phyloP scores from a whole-genome alignment of 2,888 invertebrate species.

The Sussaba pulchella region DNA sequence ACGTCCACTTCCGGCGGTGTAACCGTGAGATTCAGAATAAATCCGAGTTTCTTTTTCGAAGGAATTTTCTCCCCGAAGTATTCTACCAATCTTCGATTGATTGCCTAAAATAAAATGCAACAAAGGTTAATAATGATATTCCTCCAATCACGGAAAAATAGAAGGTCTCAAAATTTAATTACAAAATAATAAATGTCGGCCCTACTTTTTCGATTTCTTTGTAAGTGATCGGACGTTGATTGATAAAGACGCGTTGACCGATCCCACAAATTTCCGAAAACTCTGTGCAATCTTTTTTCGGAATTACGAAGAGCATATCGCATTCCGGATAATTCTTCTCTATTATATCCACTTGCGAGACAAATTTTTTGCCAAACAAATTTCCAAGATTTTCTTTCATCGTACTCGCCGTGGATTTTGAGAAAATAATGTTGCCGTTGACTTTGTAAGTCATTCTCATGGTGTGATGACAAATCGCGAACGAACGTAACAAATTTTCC shows the following conservation, averaged over 20 bases:
- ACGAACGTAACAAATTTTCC: slow-evolving; percentile 85
- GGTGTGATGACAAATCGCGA: slow-evolving; percentile 85
- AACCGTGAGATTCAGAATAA: slow-evolving; percentile 83
- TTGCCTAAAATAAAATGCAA: slow-evolving; percentile 79
- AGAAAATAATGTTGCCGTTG: slow-evolving; percentile 84
- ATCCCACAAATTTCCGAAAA: slow-evolving; percentile 70
- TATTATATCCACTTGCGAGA: slow-evolving; percentile 76
- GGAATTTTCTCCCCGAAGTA: slow-evolving; percentile 80
- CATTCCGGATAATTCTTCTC: slow-evolving; percentile 72
- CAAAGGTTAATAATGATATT: too few relatives aligned
- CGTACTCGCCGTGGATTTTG: slow-evolving; percentile 83
- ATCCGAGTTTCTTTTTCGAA: slow-evolving; percentile 84
- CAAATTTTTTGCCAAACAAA: slow-evolving; percentile 77
- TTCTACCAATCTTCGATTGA: slow-evolving; percentile 82
- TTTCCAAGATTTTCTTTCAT: slow-evolving; percentile 80
- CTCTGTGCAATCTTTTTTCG: slow-evolving; percentile 77
- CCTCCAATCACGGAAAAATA: slow-evolving; percentile 29
- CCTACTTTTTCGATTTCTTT: slow-evolving; percentile 86
- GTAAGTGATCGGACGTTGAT: slow-evolving; percentile 85
- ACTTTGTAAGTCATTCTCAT: slow-evolving; percentile 84
- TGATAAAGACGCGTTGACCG: slow-evolving; percentile 84
- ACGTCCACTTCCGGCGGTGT: slow-evolving; percentile 85
- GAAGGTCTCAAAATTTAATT: slow-evolving; percentile 25
- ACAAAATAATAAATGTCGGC: background rate
- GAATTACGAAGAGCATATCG: slow-evolving; percentile 77